Evolutionary conservation across 53 echinoderm and acorn worm species (phyloP).

Genomic region (Patiria pectinifera): DNA sequence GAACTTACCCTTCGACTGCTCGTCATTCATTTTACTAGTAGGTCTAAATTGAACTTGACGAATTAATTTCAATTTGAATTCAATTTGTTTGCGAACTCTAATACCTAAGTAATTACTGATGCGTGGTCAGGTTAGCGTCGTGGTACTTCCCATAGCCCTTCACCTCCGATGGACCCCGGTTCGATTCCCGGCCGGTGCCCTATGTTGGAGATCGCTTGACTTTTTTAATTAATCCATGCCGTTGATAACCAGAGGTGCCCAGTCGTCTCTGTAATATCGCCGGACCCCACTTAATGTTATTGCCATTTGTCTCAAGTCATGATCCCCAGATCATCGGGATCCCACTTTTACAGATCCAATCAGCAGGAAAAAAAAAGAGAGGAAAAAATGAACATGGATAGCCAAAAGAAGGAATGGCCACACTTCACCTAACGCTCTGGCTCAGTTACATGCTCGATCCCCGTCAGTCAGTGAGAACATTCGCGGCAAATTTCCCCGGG

Average conservation of each 20-base stretch:
- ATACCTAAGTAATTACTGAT: too few relatives aligned
- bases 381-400: not conserved
- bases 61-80: too few relatives aligned
- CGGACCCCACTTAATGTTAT: not conserved
- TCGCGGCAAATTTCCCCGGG: constrained; percentile 24
- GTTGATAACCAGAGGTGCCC: not conserved
- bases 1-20: too few relatives aligned
- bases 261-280: not conserved
- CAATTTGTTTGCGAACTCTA: too few relatives aligned
- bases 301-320: not conserved
- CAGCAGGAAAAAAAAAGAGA: not conserved
- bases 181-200: too few relatives aligned
- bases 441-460: constrained; percentile 22
- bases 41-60: too few relatives aligned
- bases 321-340: not conserved
- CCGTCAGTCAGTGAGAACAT: constrained; percentile 46
- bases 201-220: too few relatives aligned
- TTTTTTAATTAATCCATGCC: not conserved
- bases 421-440: constrained; percentile 9
- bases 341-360: not conserved
- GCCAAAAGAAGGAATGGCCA: not conserved
- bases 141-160: not conserved
- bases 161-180: too few relatives aligned
- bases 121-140: too few relatives aligned
- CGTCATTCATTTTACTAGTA: too few relatives aligned